A percentile compares a stretch with the other conserved stretches of the same genome.
These are phyloP conservation scores for Pao palembangensis DNA, from an alignment of 2,113 vertebrate genomes.

Conservation along the genomic window DNA sequence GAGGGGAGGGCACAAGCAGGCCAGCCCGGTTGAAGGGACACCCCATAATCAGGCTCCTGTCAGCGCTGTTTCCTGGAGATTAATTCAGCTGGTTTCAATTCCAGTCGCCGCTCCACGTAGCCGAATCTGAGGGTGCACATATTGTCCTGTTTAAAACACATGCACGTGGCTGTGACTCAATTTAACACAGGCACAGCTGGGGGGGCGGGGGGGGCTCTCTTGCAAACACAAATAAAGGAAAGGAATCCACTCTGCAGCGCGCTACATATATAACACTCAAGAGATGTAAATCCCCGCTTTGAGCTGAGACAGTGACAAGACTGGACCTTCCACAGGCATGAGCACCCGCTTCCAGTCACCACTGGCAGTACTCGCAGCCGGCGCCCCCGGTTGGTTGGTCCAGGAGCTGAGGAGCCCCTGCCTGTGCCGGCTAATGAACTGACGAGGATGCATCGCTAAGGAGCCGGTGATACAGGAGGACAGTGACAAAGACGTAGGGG, in stretches of 20 bases:
- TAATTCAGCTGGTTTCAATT: constrained; percentile 77
- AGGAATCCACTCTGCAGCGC: constrained; percentile 36
- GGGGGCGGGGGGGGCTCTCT: constrained; percentile 47
- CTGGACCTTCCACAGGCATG: constrained; percentile 16
- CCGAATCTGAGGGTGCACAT: constrained; percentile 52
- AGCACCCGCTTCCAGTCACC: constrained; percentile 24
- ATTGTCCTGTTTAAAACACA: constrained; percentile 71
- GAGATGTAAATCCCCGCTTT: constrained; percentile 27
- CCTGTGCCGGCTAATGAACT: constrained; percentile 63
- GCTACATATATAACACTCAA: background rate
- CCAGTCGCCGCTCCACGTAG: constrained; percentile 52
- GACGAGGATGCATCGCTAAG: constrained; percentile 60
- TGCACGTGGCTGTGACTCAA: constrained; percentile 64
- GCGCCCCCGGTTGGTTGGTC: constrained; percentile 40
- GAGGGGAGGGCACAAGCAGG: constrained; percentile 66
- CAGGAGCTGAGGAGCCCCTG: constrained; percentile 45
- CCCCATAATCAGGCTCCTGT: constrained; percentile 78
- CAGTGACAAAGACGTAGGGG: constrained; percentile 69
- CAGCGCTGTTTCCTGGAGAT: constrained; percentile 74
- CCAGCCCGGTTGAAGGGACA: constrained; percentile 66
- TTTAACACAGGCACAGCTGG: constrained; percentile 63
- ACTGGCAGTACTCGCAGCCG: constrained; percentile 38
- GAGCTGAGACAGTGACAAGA: constrained; percentile 15
- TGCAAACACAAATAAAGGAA: constrained; percentile 60
- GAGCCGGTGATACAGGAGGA: constrained; percentile 62